Evolutionary conservation across 2,797 vertebrate species (phyloP), one percentile per base, ranked within the genome.

Genomic region (Etheostoma perlongum): DNA sequence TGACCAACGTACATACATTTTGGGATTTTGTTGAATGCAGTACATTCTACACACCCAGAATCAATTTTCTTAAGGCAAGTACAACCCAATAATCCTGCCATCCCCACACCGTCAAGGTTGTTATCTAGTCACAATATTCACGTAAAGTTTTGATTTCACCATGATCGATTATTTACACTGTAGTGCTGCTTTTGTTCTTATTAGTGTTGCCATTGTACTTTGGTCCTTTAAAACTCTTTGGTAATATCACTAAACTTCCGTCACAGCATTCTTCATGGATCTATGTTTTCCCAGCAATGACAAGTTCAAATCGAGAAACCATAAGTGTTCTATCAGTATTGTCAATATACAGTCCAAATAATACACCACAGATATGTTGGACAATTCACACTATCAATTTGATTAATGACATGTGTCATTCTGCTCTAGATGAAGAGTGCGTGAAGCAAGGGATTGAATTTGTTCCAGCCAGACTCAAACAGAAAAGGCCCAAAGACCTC

Each of bases 391-490:
- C 25, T 42, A 3, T 53, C 3, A 25, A 1, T 27, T 15, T 33
- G 6, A 40, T 55, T 30, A 4, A 18, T 78, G 8, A 76, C 5
- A 7, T 13, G 10, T 59, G 33, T 74, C 19, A 0, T 70, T 40
- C 60, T 57, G 18, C 51, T 74, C 1, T 72, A 99, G 98, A 98
- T 88, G 94, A 96, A 60, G 95, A 96, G 46, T 98, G 98, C 78
- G 89, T 95, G 82, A 75, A 91, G 83, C 93, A 95, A 61, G 97
- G 97, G 0, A 81, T 95, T 76, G 91, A 94, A 51, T 99, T 89
- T 0, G 49, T 96, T 72, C 98, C 98, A 0, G 93, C 92, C 47
- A 94, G 95, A 84, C 92, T 98, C 54, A 82, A 69, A 40, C 94
- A 96, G 76, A 97, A 92, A 92, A 92, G 51, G 75, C 92, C 83